Percentiles rank a stretch among this genome's conserved stretches.
Conservation (phyloP, 1,140 invertebrate species). For the Bombus huntii region DNA sequence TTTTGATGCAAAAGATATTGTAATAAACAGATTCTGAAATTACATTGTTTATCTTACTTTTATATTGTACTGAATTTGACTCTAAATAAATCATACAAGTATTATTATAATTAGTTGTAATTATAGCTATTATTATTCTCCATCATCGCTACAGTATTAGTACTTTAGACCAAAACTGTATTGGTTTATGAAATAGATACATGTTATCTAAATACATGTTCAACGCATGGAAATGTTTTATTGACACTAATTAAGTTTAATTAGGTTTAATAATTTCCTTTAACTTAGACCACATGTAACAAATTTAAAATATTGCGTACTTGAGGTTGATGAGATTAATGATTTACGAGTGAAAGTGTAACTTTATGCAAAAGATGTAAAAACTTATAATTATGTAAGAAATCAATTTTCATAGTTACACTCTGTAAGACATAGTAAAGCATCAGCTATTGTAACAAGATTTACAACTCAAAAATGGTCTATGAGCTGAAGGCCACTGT, state of each 20-base stretch:
- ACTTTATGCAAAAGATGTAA: constrained; percentile 34
- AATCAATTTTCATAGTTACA: background rate
- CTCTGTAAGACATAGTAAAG: constrained; percentile 19
- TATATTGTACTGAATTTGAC: constrained; percentile 8
- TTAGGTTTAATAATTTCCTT: constrained; percentile 16
- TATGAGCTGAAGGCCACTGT: constrained; percentile 54
- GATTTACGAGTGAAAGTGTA: constrained; percentile 32
- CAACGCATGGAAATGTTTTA: constrained; percentile 10
- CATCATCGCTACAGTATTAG: constrained; percentile 20
- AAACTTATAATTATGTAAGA: constrained; percentile 17
- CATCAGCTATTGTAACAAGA: constrained; percentile 41
- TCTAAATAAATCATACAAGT: constrained; percentile 44
- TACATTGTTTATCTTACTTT: background rate
- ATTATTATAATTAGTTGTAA: constrained; percentile 17
- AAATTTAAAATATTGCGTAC: constrained; percentile 14
- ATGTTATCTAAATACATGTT: constrained; percentile 5
- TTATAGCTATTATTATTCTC: constrained; percentile 33
- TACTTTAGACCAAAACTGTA: constrained; percentile 20
- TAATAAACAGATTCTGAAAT: background rate
- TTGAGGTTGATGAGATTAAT: background rate
- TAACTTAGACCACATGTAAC: constrained; percentile 30
- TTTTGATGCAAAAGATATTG: background rate
- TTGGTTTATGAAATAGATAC: constrained; percentile 1
- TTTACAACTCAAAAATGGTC: constrained; percentile 50
- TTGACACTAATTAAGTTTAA: background rate